Base-by-base conservation (phyloP, 1,140 invertebrate species). In the Drosophila miranda region DNA sequence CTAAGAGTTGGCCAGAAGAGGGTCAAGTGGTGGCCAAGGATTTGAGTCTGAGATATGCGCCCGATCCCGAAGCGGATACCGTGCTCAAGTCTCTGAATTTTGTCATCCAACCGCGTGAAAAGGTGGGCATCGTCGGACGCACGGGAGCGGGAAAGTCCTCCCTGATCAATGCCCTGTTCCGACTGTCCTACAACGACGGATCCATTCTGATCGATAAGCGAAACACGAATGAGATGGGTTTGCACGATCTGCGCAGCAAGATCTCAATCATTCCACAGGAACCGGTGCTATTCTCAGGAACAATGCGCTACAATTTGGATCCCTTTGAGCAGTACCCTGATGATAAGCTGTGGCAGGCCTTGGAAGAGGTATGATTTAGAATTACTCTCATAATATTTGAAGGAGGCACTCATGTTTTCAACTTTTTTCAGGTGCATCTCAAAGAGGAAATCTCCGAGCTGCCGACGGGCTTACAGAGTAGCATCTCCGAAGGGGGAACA, bases 61-160 rank as follows among this genome's bases (percentile, higher is more conserved):
- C 92, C 0, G 91, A 81, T 91, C 1, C 93, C 93, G 41, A 92
- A 93, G n/a, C 91, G 92, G 3, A 91, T 0, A 67, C 68, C 28
- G 94, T 96, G 0, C 89, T 96, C 0, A 94, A 93, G 70, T 92
- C 93, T 30, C 82, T 95, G 2, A 93, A 91, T 51, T 94, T 95
- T 52, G 71, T 63, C 1, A 93, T 96, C 0, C 55, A 78, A 6
- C 73, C 86, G 6, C 38, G 55, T 11, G 84, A 90, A 41, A 90
- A 93, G 92, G 90, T 94, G 34, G 95, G 95, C 52, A 94, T 96
- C 69, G 95, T 95, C 49, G 96, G 95, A 23, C 91, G 95, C 41
- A 96, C 96, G 1, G 97, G 97, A 1, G 96, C 97, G 46, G 96
- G 96, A 0, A 97, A 97, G 90, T 95, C 95, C 2, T 96, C 96